Conservation (phyloP, 2,888 invertebrate species). For the Tortrix viridana region DNA sequence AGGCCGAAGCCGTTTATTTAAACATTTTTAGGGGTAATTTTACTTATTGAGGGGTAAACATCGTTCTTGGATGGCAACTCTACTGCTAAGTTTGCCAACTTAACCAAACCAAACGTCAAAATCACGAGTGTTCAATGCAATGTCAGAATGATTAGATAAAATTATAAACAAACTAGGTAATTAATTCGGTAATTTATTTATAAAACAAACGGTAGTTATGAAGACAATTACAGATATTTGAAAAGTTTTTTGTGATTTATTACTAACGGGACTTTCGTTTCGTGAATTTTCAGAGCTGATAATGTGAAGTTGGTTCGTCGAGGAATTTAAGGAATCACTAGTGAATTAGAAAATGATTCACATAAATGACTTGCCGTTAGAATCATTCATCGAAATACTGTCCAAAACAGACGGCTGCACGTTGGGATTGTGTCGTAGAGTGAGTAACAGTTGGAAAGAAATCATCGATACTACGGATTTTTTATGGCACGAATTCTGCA, state of each 20-base stretch:
- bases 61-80: too few species aligned
- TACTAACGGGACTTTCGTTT: neutral
- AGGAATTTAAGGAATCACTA: constrained; percentile 2
- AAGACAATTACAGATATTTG: neutral
- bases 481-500: constrained; percentile 64
- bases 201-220: neutral
- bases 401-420: constrained; percentile 59
- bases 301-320: neutral
- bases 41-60: too few species aligned
- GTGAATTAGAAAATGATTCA: constrained; percentile 46
- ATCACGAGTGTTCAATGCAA: constrained; percentile 56
- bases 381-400: constrained; percentile 67
- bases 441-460: constrained; percentile 65
- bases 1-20: too few species aligned
- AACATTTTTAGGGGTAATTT: too few species aligned
- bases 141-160: constrained; percentile 45
- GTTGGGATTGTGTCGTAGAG: constrained; percentile 62
- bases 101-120: constrained; percentile 53
- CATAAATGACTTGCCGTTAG: constrained; percentile 59
- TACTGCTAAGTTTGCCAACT: constrained; percentile 42
- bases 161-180: constrained; percentile 49
- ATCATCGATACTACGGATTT: constrained; percentile 58
- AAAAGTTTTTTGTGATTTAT: neutral
- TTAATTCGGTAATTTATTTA: neutral
- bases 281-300: neutral